Base-by-base conservation (phyloP, 2,797 vertebrate species). In the Loris lydekkerianus region DNA sequence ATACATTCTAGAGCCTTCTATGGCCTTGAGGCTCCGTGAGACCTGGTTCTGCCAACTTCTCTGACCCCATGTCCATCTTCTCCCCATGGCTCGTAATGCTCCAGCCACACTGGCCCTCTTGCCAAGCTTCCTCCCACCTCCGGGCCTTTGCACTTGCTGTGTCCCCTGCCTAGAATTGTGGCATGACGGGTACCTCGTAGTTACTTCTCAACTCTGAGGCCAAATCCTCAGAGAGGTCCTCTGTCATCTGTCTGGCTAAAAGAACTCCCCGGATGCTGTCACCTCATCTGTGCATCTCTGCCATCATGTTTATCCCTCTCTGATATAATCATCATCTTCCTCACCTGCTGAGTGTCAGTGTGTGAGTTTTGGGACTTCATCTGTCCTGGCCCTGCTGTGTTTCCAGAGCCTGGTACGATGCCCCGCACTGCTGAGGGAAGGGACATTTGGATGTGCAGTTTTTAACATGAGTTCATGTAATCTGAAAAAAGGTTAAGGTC, bases 251-350 rank as follows among this genome's bases (percentile, higher is more conserved):
- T 23, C 43, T 2, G 61, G 15, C 23, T 14, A 20, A 75, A 53
- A 18, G 34, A 11, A 0, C 17, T 37, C 37, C 13, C 49, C 4
- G 7, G n/a, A 11, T 4, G 2, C 58, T 7, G 1, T 27, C 34
- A 5, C 56, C 43, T 61, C 25, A 1, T 34, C 34, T 10, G 10
- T 2, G 18, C 21, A 34, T 53, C 81, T 69, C 49, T 23, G 20
- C 10, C 21, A 4, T 73, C 9, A 7, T 5, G 7, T 37, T 34
- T 40, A 7, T 29, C 53, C 6, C 53, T 27, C 49, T 78, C 23
- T 13, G 63, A 43, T 29, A 29, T 23, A 65, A 67, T 18, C 8
- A 7, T 10, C 7, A 14, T 86, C 31, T 21, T 43, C 56, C 40
- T 63, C 10, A 23, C 31, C 8, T 0, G 10, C 6, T n/a, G 37